Evolutionary conservation across 2,113 vertebrate genomes (phyloP).

Genomic region (Ascaphus truei): DNA sequence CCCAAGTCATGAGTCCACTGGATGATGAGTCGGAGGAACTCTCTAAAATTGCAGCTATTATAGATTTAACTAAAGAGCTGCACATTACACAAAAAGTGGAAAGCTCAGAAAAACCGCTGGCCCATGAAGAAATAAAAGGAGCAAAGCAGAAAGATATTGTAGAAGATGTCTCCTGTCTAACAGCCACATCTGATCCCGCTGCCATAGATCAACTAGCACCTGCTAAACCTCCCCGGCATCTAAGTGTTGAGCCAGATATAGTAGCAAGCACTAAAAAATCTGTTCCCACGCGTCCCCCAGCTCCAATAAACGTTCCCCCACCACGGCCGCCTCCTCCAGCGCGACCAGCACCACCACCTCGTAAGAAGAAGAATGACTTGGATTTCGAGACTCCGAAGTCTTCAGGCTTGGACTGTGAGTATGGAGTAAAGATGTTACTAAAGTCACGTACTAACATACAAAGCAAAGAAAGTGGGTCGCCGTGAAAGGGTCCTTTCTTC

Average conservation of each 20-base stretch:
- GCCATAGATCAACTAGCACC: slow-evolving; percentile 63
- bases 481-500: neutral
- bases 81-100: slow-evolving; percentile 42
- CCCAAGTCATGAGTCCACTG: slow-evolving; percentile 38
- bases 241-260: slow-evolving; percentile 88
- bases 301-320: slow-evolving; percentile 77
- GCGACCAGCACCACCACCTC: slow-evolving; percentile 74
- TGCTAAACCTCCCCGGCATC: slow-evolving; percentile 82
- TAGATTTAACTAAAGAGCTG: slow-evolving; percentile 40
- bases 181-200: slow-evolving; percentile 58
- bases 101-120: slow-evolving; percentile 24
- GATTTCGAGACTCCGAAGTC: slow-evolving; percentile 75
- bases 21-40: slow-evolving; percentile 41
- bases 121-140: slow-evolving; percentile 46
- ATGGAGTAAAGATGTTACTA: too few species aligned
- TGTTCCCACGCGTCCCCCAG: slow-evolving; percentile 82
- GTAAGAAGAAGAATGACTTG: slow-evolving; percentile 79
- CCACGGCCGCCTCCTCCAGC: slow-evolving; percentile 87
- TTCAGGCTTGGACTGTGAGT: slow-evolving; percentile 79
- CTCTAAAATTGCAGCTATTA: slow-evolving; percentile 34
- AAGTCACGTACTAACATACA: too few species aligned
- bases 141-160: slow-evolving; percentile 66
- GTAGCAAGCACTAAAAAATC: slow-evolving; percentile 96
- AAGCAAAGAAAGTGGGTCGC: neutral
- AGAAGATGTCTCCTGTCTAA: slow-evolving; percentile 53